These are phyloP conservation scores for Botia almorhae DNA, from an alignment of 2,797 vertebrate genomes.

Conservation along the genomic window DNA sequence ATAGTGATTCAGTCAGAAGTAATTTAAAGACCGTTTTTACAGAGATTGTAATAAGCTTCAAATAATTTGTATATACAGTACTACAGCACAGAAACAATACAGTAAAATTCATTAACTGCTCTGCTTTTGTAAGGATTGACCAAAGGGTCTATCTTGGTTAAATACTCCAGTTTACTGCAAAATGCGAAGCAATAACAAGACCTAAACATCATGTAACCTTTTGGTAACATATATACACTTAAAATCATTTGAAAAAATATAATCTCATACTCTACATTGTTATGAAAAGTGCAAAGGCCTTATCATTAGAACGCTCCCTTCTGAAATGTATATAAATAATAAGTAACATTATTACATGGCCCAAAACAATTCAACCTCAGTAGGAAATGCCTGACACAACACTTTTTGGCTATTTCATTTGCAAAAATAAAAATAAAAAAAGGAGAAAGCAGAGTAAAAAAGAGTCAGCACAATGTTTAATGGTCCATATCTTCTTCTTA, in stretches of 20 bases:
- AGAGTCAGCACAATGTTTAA: background rate
- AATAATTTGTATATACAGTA: background rate
- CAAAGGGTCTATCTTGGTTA: background rate
- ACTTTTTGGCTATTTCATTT: background rate
- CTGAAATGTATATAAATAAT: conserved; percentile 33
- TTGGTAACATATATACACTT: conserved; percentile 37
- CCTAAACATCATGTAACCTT: background rate
- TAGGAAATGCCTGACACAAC: background rate
- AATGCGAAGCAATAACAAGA: background rate
- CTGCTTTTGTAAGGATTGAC: background rate
- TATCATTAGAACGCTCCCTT: background rate
- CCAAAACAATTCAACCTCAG: background rate
- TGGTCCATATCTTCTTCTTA: background rate
- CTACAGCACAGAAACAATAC: background rate
- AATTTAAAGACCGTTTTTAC: background rate
- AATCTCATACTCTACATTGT: background rate
- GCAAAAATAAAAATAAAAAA: conserved; percentile 3
- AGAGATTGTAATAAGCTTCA: background rate
- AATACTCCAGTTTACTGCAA: background rate
- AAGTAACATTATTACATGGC: conserved; percentile 13
- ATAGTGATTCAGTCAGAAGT: background rate
- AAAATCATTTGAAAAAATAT: conserved; percentile 15
- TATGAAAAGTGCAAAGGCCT: conserved; percentile 24
- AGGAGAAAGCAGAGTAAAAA: background rate
- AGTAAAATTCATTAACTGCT: background rate